Base-by-base conservation (phyloP, 92 coral and sea anemone genomes). In the Paragorgia papillata region DNA sequence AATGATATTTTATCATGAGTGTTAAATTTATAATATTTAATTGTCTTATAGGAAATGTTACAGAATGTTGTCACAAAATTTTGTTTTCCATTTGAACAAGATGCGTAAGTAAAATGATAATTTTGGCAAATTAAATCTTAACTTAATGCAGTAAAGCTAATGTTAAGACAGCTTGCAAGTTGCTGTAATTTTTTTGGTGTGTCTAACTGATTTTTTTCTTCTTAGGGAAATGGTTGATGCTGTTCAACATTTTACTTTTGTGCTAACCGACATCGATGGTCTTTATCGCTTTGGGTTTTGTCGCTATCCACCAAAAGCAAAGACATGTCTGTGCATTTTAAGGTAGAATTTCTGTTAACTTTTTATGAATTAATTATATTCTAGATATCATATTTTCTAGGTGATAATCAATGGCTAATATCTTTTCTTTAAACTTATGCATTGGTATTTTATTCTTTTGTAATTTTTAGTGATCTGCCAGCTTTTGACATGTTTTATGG, bases 271-370 rank as follows among this genome's bases (percentile, higher is more conserved):
- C 21, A 88, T 90, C 41, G 97, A 92, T 57, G 90, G 97, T 19
- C 86, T 86, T 57, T 92, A 85, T 73, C 86, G 97, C 79, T 92
- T 92, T 90, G 97, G 97, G 7, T 92, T 92, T 74, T 92, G 97
- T 57, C 88, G 97, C 64, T 90, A 88, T 78, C 91, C 97, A 3
- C 97, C 97, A 2, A 91, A 90, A 63, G 88, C 83, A 15, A 92
- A 82, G 71, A 92, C 89, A 30, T 92, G 97, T 50, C 97, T 90
- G 37, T 92, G 97, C 74, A 86, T 92, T 5, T 59, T 92, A 31
- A 92, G 97, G 97, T 92, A 77, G 7, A n/a, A n/a, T n/a, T n/a
- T n/a, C 65, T 22, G 7, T n/a, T 14, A 33, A 24, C 0, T n/a
- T n/a, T n/a, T n/a, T n/a, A n/a, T n/a, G n/a, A n/a, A n/a, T n/a